phyloP scores from a whole-genome alignment of 2,888 invertebrate species.

The Caenorhabditis sp. region DNA sequence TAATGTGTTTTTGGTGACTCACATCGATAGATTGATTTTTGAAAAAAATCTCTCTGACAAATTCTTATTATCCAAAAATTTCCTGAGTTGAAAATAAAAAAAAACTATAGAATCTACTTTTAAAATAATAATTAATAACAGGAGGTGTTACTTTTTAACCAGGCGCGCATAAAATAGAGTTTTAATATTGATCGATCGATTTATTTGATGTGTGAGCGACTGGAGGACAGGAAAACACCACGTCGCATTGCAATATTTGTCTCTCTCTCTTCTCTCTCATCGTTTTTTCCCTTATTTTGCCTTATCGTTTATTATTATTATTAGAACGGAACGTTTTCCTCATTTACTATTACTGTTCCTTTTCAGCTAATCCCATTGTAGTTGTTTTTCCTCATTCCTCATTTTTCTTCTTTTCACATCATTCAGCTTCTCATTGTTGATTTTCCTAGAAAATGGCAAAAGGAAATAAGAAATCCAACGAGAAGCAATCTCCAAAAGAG shows the following conservation, averaged over 20 bases:
- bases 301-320: not conserved
- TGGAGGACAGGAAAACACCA: not conserved
- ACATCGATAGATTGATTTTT: too few relatives aligned
- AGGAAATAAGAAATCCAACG: not conserved
- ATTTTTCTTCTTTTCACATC: constrained; percentile 7
- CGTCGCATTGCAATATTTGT: not conserved
- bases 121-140: too few relatives aligned
- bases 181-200: not conserved
- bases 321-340: not conserved
- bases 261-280: not conserved
- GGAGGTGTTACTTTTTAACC: too few relatives aligned
- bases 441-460: not conserved
- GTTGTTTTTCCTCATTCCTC: constrained; percentile 1
- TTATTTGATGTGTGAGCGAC: constrained; percentile 1
- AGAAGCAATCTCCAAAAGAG: not conserved
- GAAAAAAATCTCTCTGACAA: too few relatives aligned
- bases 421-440: constrained; percentile 5
- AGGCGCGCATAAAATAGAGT: not conserved
- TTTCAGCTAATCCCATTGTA: not conserved
- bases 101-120: too few relatives aligned
- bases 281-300: not conserved
- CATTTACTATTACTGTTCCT: not conserved
- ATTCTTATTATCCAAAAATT: too few relatives aligned
- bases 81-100: too few relatives aligned
- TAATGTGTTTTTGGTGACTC: too few relatives aligned